phyloP scores from a whole-genome alignment of 2,113 vertebrate genomes.

The Gymnorhina tibicen region DNA sequence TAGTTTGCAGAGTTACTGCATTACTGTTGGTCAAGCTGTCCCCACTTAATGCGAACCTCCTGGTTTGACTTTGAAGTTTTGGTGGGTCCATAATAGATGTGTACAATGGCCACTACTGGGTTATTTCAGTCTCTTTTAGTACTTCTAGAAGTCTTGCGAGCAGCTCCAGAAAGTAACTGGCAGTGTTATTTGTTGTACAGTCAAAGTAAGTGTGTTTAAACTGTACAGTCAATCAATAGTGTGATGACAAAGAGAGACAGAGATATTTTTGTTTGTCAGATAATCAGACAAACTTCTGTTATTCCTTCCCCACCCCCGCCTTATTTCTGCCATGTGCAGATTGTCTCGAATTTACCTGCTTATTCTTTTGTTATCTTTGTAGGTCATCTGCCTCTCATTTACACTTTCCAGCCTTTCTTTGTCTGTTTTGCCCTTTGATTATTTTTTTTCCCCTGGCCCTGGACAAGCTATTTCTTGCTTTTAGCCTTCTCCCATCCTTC shows the following conservation, averaged over 20 bases:
- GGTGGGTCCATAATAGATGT: not conserved
- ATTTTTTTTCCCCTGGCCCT: not conserved
- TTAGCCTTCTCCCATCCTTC: not conserved
- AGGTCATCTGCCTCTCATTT: not conserved
- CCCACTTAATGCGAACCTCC: not conserved
- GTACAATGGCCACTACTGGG: not conserved
- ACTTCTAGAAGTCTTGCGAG: not conserved
- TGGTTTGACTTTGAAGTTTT: not conserved
- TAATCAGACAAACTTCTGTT: not conserved
- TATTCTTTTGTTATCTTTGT: not conserved
- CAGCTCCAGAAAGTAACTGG: not conserved
- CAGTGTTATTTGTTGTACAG: not conserved
- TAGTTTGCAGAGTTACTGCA: not conserved
- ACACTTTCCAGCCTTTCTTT: not conserved
- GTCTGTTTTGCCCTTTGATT: not conserved
- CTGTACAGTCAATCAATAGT: not conserved
- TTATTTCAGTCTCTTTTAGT: not conserved
- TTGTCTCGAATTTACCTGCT: not conserved
- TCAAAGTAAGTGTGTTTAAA: not conserved
- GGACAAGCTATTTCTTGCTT: not conserved
- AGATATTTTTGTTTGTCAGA: not conserved
- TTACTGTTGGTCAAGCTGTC: not conserved
- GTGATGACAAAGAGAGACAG: not conserved
- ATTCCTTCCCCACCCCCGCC: fast-evolving
- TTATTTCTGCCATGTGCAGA: not conserved